A percentile compares a stretch with the other conserved stretches of the same genome.
Conservation (phyloP, 30 jellyfish, hydroid and myxozoan species). For the Hydractinia symbiolongicarpus region DNA sequence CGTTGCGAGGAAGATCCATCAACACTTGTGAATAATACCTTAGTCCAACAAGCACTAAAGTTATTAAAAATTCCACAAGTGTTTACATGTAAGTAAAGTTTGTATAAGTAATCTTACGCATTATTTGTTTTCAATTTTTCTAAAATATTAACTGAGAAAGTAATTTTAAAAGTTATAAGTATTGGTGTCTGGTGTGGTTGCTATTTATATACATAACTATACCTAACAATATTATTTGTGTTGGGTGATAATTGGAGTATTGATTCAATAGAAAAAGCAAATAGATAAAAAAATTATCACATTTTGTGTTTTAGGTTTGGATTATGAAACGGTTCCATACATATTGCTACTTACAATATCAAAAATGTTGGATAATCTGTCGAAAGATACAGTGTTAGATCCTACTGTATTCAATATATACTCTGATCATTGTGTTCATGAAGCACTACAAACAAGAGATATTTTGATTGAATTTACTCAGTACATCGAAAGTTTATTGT, state of each 20-base stretch:
- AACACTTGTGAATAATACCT: too few species aligned
- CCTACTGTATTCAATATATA: conserved; percentile 50
- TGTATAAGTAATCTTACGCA: background rate
- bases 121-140: background rate
- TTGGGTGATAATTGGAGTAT: too few species aligned
- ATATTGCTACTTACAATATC: background rate
- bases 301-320: background rate
- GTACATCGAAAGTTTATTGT: conserved; percentile 35
- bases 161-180: too few species aligned
- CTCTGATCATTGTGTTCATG: conserved; percentile 47
- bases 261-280: too few species aligned
- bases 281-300: too few species aligned
- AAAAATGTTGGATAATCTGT: background rate
- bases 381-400: background rate
- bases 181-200: too few species aligned
- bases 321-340: background rate
- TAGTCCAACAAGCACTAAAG: background rate
- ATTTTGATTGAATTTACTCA: conserved; percentile 44
- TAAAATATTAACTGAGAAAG: background rate
- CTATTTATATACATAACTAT: too few species aligned
- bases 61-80: conserved; percentile 11
- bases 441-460: conserved; percentile 37
- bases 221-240: too few species aligned
- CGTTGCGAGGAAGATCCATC: too few species aligned
- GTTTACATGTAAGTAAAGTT: background rate